A percentile compares a stretch with the other conserved stretches of the same genome.
Evolutionary conservation across 2,113 vertebrate genomes (phyloP).

Genomic region (Ifrita kowaldi): DNA sequence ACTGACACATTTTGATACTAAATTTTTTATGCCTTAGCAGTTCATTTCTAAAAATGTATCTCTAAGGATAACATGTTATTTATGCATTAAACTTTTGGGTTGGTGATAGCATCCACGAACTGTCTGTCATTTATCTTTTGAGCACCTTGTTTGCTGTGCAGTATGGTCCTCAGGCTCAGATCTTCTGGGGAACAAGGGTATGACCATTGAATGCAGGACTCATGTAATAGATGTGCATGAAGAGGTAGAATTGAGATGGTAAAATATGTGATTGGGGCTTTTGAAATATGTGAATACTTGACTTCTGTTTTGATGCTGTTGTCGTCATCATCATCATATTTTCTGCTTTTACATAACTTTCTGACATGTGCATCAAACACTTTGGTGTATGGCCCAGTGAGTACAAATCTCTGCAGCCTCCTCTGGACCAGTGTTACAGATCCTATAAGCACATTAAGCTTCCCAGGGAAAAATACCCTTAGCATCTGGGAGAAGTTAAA

Average conservation of each 20-base stretch:
- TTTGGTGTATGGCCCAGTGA: not conserved
- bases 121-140: not conserved
- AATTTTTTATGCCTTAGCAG: not conserved
- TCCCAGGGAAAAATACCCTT: conserved; percentile 13
- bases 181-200: not conserved
- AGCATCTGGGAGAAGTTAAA: conserved; percentile 53
- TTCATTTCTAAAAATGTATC: not conserved
- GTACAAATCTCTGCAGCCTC: not conserved
- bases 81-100: not conserved
- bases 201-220: not conserved
- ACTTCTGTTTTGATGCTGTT: not conserved
- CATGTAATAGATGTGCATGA: rapidly evolving
- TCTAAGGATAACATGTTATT: not conserved
- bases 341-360: not conserved
- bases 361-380: not conserved
- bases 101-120: not conserved
- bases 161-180: not conserved
- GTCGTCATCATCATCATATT: rapidly evolving
- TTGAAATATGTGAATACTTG: not conserved
- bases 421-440: not conserved
- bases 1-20: not conserved
- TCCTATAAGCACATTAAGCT: conserved; percentile 15
- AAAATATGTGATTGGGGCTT: not conserved
- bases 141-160: not conserved
- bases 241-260: not conserved